phyloP scores from a whole-genome alignment of 2,797 vertebrate genomes.

The Hozukius guyotensis region DNA sequence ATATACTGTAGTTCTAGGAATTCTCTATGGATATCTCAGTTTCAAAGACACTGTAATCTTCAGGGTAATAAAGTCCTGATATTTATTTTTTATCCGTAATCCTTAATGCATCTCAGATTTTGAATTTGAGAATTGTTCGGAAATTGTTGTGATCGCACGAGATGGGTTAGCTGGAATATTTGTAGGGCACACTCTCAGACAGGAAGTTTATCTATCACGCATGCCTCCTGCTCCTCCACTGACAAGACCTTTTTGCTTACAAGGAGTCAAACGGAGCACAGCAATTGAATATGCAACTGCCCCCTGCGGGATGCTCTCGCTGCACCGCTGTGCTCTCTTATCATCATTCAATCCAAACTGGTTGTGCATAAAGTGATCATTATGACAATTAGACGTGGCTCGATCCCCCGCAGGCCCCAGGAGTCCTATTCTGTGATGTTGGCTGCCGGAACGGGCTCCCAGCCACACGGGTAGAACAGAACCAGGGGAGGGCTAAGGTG shows the following conservation, averaged over 20 bases:
- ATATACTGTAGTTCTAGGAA: not conserved
- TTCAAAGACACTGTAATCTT: conserved; percentile 1
- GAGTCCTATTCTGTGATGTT: conserved; percentile 80
- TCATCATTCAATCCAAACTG: conserved; percentile 78
- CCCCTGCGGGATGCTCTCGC: conserved; percentile 60
- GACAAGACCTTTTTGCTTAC: conserved; percentile 73
- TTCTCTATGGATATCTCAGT: conserved; percentile 3
- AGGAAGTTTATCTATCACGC: conserved; percentile 84
- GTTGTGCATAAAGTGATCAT: conserved; percentile 82
- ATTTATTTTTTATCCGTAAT: conserved; percentile 45
- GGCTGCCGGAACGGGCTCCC: conserved; percentile 51
- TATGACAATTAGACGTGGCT: conserved; percentile 82
- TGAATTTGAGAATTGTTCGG: conserved; percentile 51
- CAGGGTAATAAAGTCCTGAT: not conserved
- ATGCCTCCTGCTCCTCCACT: conserved; percentile 74
- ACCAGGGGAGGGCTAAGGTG: conserved; percentile 78
- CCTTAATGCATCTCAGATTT: conserved; percentile 47
- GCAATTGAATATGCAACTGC: conserved; percentile 70
- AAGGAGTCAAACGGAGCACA: conserved; percentile 75
- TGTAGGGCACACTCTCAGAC: conserved; percentile 73
- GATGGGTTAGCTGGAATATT: conserved; percentile 59
- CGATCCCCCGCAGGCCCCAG: conserved; percentile 63
- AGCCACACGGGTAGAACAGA: conserved; percentile 57
- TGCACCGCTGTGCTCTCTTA: conserved; percentile 71
- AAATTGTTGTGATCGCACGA: conserved; percentile 67